Base-by-base conservation (phyloP, 2,797 vertebrate species). In the Acipenser oxyrinchus region DNA sequence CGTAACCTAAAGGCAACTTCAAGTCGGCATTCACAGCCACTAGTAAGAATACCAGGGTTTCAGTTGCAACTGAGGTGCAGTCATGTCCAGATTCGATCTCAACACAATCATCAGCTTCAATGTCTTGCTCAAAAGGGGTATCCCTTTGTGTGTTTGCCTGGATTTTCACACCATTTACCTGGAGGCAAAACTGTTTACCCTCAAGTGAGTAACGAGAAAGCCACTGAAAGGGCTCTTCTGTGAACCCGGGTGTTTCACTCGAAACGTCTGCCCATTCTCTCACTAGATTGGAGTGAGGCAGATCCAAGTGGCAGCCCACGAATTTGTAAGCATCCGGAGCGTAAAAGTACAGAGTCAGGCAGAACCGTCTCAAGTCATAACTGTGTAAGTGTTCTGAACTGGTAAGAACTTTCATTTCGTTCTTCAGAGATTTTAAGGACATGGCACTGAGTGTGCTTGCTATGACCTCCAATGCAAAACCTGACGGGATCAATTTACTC, bases 321-420 rank as follows among this genome's bases (percentile, higher is more conserved):
- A 48, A 64, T 4, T 49, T 49, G 62, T 64, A 64, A 10, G 62
- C 62, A 11, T 64, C 62, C 11, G 62, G 62, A 13, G 62, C 62
- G n/a, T 64, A 13, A 7, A 64, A 64, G 62, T 15, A n/a, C 62
- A 64, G n/a, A n/a, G 62, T 64, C 1, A 64, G 12, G 49, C 62
- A 64, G 49, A 64, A 64, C 8, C 51, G 62, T n/a, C 49, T 51
- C 49, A 49, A 49, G 49, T 50, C 12, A 12, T 51, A 64, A 49
- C 62, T 64, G 49, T 64, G 18, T 12, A 8, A 8, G 6, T n/a
- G 11, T 9, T 12, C 49, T 1, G 12, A 5, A 49, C 62, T 50
- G 49, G 49, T 1, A n/a, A 51, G 62, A 49, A 8, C n/a, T 49
- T 51, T 64, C 62, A 64, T 50, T 15, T 64, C 62, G 1, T 64